Conservation (phyloP, 2,888 invertebrate species). For the Tricholauxania praeusta region DNA sequence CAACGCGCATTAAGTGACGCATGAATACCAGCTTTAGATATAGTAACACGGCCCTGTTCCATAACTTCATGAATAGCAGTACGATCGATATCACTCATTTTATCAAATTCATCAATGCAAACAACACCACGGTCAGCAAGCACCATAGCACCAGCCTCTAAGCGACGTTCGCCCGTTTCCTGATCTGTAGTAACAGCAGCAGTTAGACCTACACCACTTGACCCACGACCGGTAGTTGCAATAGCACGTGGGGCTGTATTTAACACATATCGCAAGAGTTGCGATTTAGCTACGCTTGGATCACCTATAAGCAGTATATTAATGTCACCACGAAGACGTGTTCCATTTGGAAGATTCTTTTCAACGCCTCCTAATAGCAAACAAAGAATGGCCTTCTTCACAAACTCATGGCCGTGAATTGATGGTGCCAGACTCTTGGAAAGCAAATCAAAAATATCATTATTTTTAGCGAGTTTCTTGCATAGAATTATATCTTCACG, state of each 20-base stretch:
- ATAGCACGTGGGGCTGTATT: conserved; percentile 96
- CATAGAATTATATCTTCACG: conserved; percentile 91
- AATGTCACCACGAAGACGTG: conserved; percentile 88
- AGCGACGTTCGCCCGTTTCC: conserved; percentile 87
- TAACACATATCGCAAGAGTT: conserved; percentile 92
- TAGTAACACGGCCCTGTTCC: conserved; percentile 98
- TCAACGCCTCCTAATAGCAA: conserved; percentile 95
- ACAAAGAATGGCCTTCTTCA: conserved; percentile 96
- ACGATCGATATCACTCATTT: conserved; percentile 99
- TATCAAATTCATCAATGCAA: conserved; percentile 96
- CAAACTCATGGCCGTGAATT: conserved; percentile 96
- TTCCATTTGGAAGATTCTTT: conserved; percentile 91
- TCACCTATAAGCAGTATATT: conserved; percentile 97
- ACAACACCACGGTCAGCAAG: conserved; percentile 97
- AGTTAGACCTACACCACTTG: conserved; percentile 98
- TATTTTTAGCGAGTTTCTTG: conserved; percentile 80
- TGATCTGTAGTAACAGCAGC: conserved; percentile 97
- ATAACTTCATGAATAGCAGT: conserved; percentile 99
- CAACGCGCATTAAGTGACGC: conserved; percentile 97
- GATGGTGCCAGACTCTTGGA: conserved; percentile 96
- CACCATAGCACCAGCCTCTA: conserved; percentile 99
- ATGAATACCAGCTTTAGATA: conserved; percentile 99
- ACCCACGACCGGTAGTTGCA: conserved; percentile 97
- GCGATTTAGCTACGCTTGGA: conserved; percentile 99
- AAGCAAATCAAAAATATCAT: conserved; percentile 89